Conservation (phyloP, 2,797 vertebrate species). For the Stomatorhinus walkeri region DNA sequence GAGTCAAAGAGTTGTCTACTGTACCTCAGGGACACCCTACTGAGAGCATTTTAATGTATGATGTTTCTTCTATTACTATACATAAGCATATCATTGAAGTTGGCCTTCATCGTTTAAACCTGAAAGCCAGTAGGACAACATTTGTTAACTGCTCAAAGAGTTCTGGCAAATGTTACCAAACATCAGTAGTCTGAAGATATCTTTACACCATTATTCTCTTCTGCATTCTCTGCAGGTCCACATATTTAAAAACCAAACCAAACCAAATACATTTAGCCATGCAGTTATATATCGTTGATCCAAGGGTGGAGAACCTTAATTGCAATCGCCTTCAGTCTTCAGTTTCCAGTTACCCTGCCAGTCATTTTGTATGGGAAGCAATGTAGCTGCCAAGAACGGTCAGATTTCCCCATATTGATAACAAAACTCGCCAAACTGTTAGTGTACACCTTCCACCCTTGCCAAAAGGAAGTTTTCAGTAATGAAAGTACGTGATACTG, state of each 20-base stretch:
- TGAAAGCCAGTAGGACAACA: not conserved
- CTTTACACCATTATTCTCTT: not conserved
- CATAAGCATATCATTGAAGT: not conserved
- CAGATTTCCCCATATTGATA: not conserved
- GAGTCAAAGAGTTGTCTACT: not conserved
- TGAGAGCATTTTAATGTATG: not conserved
- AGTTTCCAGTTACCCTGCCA: not conserved
- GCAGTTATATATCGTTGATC: not conserved
- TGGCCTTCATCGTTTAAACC: not conserved
- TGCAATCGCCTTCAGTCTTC: not conserved
- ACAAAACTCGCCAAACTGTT: not conserved
- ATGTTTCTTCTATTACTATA: not conserved
- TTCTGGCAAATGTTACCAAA: not conserved
- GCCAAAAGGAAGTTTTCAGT: not conserved
- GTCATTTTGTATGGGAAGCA: not conserved
- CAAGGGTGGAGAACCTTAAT: not conserved
- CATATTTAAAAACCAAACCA: not conserved
- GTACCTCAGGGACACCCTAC: not conserved
- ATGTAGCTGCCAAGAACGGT: not conserved
- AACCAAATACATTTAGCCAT: not conserved
- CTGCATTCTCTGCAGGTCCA: not conserved
- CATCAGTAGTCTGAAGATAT: not conserved
- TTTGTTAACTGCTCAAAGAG: not conserved
- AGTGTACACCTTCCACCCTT: not conserved
- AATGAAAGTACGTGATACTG: not conserved